Evolutionary conservation across 2,888 invertebrate species (phyloP).

Genomic region (Hydroisotoma schaefferi): DNA sequence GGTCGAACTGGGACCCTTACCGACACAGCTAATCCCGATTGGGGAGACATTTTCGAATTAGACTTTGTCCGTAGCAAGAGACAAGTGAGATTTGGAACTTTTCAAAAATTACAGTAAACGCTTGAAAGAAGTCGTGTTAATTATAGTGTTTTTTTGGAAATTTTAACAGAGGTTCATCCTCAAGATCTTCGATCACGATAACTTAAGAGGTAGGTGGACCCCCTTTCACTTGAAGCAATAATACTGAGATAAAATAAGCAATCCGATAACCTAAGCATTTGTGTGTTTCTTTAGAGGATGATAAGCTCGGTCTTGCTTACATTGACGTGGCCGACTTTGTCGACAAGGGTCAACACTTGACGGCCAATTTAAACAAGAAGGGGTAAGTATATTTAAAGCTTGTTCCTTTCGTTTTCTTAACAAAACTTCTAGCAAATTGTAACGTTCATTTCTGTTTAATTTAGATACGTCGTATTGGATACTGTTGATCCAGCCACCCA

Average conservation of each 20-base stretch:
- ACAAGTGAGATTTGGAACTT: slow-evolving; percentile 20
- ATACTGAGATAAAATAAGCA: no score
- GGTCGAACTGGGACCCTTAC: slow-evolving; percentile 37
- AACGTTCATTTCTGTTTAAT: neutral
- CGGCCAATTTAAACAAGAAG: slow-evolving; percentile 42
- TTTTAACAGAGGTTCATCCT: slow-evolving; percentile 32
- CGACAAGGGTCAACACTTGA: slow-evolving; percentile 39
- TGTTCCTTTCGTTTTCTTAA: neutral
- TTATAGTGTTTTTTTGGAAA: neutral
- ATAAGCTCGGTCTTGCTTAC: slow-evolving; percentile 40
- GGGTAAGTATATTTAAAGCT: slow-evolving; percentile 32
- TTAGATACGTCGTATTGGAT: slow-evolving; percentile 34
- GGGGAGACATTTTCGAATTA: slow-evolving; percentile 45
- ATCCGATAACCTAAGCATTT: no score
- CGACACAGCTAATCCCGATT: slow-evolving; percentile 39
- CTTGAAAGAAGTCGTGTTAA: neutral
- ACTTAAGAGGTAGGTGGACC: slow-evolving; percentile 13
- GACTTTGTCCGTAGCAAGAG: slow-evolving; percentile 41
- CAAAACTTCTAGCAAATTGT: no score
- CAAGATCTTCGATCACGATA: slow-evolving; percentile 45
- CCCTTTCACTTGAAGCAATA: neutral
- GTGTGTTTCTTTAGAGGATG: slow-evolving; percentile 38
- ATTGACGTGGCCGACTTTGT: slow-evolving; percentile 44
- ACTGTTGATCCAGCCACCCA: slow-evolving; percentile 29
- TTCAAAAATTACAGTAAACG: neutral